A percentile compares a stretch with the other conserved stretches of the same genome.
Evolutionary conservation across 2,797 vertebrate genomes (phyloP).

Genomic region (Menidia menidia): DNA sequence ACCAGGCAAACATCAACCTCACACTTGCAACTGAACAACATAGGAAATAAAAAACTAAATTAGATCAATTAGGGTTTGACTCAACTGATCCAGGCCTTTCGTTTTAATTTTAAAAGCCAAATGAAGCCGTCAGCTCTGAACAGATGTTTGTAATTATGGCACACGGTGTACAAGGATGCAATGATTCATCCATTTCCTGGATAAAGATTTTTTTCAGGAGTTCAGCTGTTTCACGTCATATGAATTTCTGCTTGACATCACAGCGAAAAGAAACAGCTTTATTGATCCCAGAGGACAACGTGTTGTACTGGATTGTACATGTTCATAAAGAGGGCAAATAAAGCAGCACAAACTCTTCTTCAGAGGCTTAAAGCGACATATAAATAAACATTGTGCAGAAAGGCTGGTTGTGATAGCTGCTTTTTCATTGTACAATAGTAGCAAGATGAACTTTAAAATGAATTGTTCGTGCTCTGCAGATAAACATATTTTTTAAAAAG

Average conservation of each 20-base stretch:
- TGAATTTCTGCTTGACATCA: not conserved
- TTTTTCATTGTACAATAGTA: not conserved
- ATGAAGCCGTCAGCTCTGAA: constrained; percentile 33
- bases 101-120: constrained; percentile 44
- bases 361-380: not conserved
- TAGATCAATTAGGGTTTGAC: constrained; percentile 45
- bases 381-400: not conserved
- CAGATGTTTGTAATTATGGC: constrained; percentile 65
- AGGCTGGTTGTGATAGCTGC: not conserved
- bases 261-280: too few species aligned
- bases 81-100: constrained; percentile 15
- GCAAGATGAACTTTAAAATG: not conserved
- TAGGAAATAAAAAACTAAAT: constrained; percentile 29
- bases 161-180: constrained; percentile 25
- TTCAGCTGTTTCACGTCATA: constrained; percentile 4
- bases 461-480: not conserved
- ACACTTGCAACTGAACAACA: constrained; percentile 16
- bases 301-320: not conserved
- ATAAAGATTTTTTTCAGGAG: constrained; percentile 38
- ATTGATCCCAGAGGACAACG: too few species aligned
- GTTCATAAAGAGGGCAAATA: not conserved
- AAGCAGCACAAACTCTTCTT: not conserved
- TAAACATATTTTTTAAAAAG: not conserved
- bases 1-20: constrained; percentile 7
- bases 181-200: constrained; percentile 65